These are phyloP conservation scores for Julus scandinavius DNA, from an alignment of 2,888 invertebrate species.

Conservation along the genomic window DNA sequence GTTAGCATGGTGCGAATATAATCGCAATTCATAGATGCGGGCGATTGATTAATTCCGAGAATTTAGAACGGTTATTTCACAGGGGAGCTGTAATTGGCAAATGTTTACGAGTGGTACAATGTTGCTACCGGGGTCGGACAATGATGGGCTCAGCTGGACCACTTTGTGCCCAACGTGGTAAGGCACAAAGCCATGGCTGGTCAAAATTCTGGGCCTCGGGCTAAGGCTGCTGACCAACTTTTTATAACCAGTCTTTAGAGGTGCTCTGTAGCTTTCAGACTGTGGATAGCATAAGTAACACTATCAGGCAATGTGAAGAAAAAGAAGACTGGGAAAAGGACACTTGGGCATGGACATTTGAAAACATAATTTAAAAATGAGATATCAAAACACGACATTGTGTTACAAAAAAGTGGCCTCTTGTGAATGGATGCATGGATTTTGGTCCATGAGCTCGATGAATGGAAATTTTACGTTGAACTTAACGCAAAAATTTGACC, in stretches of 20 bases:
- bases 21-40: constrained; percentile 7
- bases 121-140: background rate
- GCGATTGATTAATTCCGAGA: constrained; percentile 27
- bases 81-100: constrained; percentile 15
- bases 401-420: no score
- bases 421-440: no score
- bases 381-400: no score
- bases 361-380: no score
- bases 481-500: no score
- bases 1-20: constrained; percentile 33
- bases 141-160: constrained; percentile 33
- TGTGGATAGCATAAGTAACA: no score
- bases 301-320: no score
- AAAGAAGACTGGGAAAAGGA: no score
- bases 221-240: background rate
- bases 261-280: no score
- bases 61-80: constrained; percentile 27
- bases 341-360: no score
- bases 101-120: background rate
- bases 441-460: no score
- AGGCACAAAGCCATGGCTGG: background rate
- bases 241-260: background rate
- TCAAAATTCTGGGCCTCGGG: background rate
- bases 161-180: constrained; percentile 16
- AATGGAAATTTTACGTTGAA: no score